A percentile compares a stretch with the other conserved stretches of the same genome.
Evolutionary conservation across 2,113 vertebrate genomes (phyloP).

Genomic region (Myanophis thanlyinensis): DNA sequence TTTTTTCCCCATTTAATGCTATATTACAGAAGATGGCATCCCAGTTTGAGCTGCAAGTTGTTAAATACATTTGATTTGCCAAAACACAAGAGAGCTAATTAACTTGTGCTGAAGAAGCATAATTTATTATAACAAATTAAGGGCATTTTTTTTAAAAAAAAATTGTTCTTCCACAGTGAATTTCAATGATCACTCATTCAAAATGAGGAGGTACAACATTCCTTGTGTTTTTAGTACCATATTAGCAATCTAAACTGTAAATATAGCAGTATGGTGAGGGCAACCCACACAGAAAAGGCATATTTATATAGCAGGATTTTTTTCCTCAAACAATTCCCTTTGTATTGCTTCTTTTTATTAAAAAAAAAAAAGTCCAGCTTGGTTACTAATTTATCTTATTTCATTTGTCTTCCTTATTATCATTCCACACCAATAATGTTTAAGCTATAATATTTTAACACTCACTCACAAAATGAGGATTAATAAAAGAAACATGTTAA

Average conservation of each 20-base stretch:
- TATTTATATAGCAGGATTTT: conserved; percentile 11
- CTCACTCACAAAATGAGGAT: not conserved
- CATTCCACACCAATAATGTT: not conserved
- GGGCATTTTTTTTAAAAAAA: conserved; percentile 40
- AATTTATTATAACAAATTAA: conserved; percentile 62
- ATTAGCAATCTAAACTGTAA: conserved; percentile 39
- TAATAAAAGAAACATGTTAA: not conserved
- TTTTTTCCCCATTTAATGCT: conserved; percentile 26
- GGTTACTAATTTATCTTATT: conserved; percentile 12
- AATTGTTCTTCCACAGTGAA: conserved; percentile 55
- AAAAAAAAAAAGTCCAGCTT: not conserved
- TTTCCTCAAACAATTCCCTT: not conserved
- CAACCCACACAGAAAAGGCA: conserved; percentile 8
- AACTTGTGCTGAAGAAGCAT: conserved; percentile 64
- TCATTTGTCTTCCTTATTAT: conserved; percentile 4
- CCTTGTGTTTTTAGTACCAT: conserved; percentile 58
- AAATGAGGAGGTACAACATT: conserved; percentile 52
- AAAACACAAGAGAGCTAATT: conserved; percentile 57
- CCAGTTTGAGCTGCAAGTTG: conserved; percentile 48
- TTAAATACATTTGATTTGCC: conserved; percentile 64
- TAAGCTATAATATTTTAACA: conserved; percentile 4
- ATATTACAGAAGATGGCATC: conserved; percentile 55
- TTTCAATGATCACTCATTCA: conserved; percentile 53
- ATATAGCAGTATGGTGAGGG: conserved; percentile 43
- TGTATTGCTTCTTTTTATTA: conserved; percentile 3